phyloP scores from a whole-genome alignment of 2,797 vertebrate genomes.

The Carapus acus region DNA sequence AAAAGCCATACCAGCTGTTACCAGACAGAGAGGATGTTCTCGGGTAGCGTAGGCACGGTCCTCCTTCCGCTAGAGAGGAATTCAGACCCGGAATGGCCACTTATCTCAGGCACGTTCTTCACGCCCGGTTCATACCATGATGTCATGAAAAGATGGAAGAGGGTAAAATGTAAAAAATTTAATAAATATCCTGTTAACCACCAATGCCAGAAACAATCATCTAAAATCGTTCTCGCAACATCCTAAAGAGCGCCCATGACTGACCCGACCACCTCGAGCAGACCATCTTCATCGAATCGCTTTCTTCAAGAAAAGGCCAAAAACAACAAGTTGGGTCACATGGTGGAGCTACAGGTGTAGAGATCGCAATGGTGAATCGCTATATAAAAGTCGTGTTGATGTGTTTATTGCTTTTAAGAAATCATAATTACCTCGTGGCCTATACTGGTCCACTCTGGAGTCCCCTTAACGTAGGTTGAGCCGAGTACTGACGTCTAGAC shows the following conservation, averaged over 20 bases:
- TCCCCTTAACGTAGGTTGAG: slow-evolving; percentile 63
- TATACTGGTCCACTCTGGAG: slow-evolving; percentile 69
- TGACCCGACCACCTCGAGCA: no score
- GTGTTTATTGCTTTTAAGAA: slow-evolving; percentile 78
- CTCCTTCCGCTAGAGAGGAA: no score
- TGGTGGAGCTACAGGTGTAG: slow-evolving; percentile 64
- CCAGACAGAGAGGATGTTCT: slow-evolving; percentile 20
- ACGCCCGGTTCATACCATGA: slow-evolving; percentile 27
- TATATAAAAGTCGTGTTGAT: slow-evolving; percentile 63
- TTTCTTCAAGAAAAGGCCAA: slow-evolving; percentile 37
- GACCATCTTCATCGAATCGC: no score
- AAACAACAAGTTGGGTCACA: slow-evolving; percentile 48
- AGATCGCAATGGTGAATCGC: slow-evolving; percentile 60
- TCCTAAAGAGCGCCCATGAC: no score
- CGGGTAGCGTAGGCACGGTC: slow-evolving; percentile 11
- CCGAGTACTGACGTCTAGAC: slow-evolving; percentile 64
- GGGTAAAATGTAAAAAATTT: no score
- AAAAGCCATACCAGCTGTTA: slow-evolving; percentile 49
- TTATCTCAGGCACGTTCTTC: slow-evolving; percentile 42
- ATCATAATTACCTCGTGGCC: slow-evolving; percentile 70
- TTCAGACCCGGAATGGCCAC: no score
- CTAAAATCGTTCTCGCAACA: no score
- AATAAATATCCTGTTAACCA: no score
- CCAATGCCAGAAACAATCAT: no score
- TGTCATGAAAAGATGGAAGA: slow-evolving; percentile 32